Conservation (phyloP, 2,113 vertebrate species). For the Oreamnos americanus region DNA sequence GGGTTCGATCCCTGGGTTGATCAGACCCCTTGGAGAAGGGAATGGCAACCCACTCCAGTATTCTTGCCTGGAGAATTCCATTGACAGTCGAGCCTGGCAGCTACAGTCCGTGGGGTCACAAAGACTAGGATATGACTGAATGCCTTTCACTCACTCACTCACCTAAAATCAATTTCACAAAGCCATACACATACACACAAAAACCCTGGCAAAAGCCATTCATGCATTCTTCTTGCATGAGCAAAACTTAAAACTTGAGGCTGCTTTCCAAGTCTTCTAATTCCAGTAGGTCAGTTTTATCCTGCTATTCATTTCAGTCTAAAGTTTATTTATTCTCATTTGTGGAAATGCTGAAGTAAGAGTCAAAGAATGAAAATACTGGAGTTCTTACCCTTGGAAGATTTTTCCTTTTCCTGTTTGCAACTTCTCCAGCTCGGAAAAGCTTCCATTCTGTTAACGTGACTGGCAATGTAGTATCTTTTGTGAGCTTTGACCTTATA, state of each 20-base stretch:
- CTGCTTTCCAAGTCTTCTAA: slow-evolving; percentile 13
- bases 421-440: slow-evolving; percentile 79
- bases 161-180: not conserved
- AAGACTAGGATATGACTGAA: not conserved
- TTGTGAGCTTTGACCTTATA: slow-evolving; percentile 74
- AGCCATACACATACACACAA: not conserved
- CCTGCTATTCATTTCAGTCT: not conserved
- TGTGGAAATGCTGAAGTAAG: not conserved
- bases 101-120: not conserved
- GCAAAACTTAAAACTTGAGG: not conserved
- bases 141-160: not conserved
- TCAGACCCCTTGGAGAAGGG: not conserved
- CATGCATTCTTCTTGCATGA: not conserved
- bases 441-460: slow-evolving; percentile 85
- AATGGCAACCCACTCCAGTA: not conserved
- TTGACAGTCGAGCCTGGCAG: not conserved
- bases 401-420: slow-evolving; percentile 78
- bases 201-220: slow-evolving; percentile 15
- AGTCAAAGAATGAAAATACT: slow-evolving; percentile 9
- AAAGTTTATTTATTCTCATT: slow-evolving; percentile 16
- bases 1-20: not conserved
- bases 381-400: slow-evolving; percentile 79
- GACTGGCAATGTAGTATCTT: slow-evolving; percentile 83
- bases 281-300: slow-evolving; percentile 20
- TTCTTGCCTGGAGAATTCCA: not conserved